Conservation (phyloP, 2,797 vertebrate species). For the Tinamus major region DNA sequence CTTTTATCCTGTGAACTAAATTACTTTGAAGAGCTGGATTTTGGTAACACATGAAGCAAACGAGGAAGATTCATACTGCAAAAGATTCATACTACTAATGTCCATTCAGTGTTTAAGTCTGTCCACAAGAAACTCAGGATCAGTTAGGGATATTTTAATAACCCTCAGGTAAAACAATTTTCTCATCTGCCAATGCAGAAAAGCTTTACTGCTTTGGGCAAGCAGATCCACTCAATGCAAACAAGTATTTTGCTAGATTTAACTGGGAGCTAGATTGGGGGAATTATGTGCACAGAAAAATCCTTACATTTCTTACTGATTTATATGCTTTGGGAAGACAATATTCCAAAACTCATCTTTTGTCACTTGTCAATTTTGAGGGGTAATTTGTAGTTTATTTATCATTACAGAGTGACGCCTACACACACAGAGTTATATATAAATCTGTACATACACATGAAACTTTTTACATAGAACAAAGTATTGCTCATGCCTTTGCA, state of each 20-base stretch:
- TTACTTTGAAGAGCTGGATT: background rate
- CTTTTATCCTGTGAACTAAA: background rate
- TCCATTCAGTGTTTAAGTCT: constrained; percentile 27
- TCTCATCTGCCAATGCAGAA: constrained; percentile 66
- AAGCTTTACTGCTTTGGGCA: constrained; percentile 49
- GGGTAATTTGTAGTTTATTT: background rate
- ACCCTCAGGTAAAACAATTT: constrained; percentile 59
- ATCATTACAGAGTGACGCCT: background rate
- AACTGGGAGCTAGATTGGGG: background rate
- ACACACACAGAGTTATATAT: background rate
- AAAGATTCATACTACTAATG: constrained; percentile 11
- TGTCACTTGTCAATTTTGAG: background rate
- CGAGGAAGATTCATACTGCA: background rate
- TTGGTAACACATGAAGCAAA: constrained; percentile 34
- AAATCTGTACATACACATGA: background rate
- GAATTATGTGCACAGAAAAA: background rate
- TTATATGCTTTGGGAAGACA: constrained; percentile 13
- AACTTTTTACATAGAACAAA: background rate
- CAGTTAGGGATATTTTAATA: constrained; percentile 67
- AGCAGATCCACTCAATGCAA: constrained; percentile 21
- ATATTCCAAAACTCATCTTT: background rate
- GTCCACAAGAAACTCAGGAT: constrained; percentile 32
- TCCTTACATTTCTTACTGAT: background rate
- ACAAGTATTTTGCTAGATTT: background rate
- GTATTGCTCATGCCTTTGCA: background rate